Percentiles rank a stretch among this genome's conserved stretches.
Evolutionary conservation across 2,797 vertebrate species (phyloP).

Genomic region (Scleropages formosus): DNA sequence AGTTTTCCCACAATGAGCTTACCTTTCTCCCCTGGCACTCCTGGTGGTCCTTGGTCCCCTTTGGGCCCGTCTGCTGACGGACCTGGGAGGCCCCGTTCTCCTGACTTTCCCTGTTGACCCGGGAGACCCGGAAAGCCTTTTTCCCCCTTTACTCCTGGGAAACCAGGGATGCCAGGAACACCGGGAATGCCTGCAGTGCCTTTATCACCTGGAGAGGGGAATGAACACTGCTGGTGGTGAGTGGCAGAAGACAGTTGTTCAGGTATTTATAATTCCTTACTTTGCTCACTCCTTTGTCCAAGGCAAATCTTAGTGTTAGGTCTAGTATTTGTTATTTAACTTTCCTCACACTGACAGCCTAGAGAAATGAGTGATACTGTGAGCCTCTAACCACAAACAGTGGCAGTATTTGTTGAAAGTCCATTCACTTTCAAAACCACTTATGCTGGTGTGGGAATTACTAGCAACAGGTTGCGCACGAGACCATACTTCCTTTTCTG

Average conservation of each 20-base stretch:
- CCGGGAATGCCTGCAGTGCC: slow-evolving; percentile 70
- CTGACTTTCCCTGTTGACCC: slow-evolving; percentile 54
- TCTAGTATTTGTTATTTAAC: too few relatives aligned
- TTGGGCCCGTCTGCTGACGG: slow-evolving; percentile 69
- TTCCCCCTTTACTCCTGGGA: slow-evolving; percentile 73
- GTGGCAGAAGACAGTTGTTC: neutral
- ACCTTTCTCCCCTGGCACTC: slow-evolving; percentile 71
- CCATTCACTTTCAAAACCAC: too few relatives aligned
- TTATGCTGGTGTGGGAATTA: too few relatives aligned
- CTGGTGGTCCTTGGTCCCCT: slow-evolving; percentile 70
- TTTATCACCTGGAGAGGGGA: slow-evolving; percentile 56
- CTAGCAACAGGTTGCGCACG: too few relatives aligned
- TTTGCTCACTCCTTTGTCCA: too few relatives aligned
- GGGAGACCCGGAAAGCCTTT: slow-evolving; percentile 66
- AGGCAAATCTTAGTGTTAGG: too few relatives aligned
- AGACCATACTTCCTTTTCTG: too few relatives aligned
- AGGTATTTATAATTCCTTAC: too few relatives aligned
- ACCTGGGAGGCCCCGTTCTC: slow-evolving; percentile 66
- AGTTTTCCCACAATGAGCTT: neutral
- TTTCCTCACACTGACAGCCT: too few relatives aligned
- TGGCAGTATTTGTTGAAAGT: too few relatives aligned
- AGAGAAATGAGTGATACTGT: too few relatives aligned
- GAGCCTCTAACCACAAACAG: too few relatives aligned
- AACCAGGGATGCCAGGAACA: slow-evolving; percentile 65
- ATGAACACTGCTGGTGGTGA: neutral